A percentile compares a stretch with the other conserved stretches of the same genome.
Conservation (phyloP, 2,888 invertebrate species). For the Ceraclea dissimilis region DNA sequence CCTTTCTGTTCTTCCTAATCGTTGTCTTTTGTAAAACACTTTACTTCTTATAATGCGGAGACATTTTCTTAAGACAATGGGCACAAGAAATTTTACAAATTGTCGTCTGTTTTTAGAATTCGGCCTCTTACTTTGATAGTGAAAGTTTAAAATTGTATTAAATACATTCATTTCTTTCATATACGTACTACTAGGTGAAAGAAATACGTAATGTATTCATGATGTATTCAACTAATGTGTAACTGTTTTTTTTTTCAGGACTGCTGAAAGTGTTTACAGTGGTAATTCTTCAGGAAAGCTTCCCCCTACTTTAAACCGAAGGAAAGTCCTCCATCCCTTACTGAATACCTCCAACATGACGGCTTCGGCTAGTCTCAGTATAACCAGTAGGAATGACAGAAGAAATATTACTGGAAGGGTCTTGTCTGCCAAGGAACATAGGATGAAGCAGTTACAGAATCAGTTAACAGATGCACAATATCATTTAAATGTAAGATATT, state of each 20-base stretch:
- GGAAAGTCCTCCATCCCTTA: conserved; percentile 36
- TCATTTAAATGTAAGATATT: conserved; percentile 42
- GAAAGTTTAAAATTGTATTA: too few relatives aligned
- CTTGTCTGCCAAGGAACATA: conserved; percentile 66
- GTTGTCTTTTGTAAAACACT: too few relatives aligned
- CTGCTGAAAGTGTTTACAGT: conserved; percentile 43
- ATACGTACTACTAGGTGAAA: too few relatives aligned
- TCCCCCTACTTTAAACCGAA: conserved; percentile 34
- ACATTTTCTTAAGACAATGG: too few relatives aligned
- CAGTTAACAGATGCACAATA: conserved; percentile 73
- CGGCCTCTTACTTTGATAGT: too few relatives aligned
- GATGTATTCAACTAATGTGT: too few relatives aligned
- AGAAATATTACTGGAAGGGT: conserved; percentile 52
- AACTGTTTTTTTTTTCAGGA: conserved; percentile 25
- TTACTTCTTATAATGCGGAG: too few relatives aligned
- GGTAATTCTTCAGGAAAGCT: conserved; percentile 38
- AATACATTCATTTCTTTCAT: too few relatives aligned
- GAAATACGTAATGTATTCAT: too few relatives aligned
- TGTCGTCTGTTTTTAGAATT: too few relatives aligned
- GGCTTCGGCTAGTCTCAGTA: conserved; percentile 30
- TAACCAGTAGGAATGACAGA: conserved; percentile 32
- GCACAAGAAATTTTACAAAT: too few relatives aligned
- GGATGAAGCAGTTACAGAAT: conserved; percentile 70
- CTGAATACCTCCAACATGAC: conserved; percentile 30
- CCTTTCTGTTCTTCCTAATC: too few relatives aligned